phyloP scores from a whole-genome alignment of 1,140 invertebrate genomes.

The Leucophenga varia region DNA sequence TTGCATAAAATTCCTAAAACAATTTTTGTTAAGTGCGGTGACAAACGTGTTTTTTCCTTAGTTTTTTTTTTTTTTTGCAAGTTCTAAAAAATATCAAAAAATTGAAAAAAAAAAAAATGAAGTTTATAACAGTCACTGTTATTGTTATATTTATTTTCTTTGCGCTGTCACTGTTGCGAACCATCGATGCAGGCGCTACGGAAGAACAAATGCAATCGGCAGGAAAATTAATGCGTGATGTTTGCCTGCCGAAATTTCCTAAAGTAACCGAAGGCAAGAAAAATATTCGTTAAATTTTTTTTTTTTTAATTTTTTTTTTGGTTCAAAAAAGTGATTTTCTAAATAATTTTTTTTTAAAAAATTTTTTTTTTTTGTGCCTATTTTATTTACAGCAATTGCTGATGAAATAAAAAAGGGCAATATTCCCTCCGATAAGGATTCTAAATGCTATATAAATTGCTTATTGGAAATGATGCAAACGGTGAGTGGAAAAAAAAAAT shows the following conservation, averaged over 20 bases:
- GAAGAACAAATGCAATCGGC: constrained; percentile 52
- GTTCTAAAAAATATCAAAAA: too few relatives aligned
- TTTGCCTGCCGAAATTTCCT: constrained; percentile 43
- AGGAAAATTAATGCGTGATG: constrained; percentile 43
- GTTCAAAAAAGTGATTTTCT: neutral
- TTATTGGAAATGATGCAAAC: constrained; percentile 53
- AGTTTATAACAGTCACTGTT: too few relatives aligned
- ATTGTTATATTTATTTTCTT: too few relatives aligned
- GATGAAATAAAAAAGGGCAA: constrained; percentile 33
- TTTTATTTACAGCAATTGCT: constrained; percentile 24
- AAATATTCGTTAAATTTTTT: too few relatives aligned
- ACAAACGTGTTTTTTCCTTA: too few relatives aligned
- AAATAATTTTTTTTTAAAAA: neutral
- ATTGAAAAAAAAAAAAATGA: too few relatives aligned
- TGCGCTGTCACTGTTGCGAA: too few relatives aligned
- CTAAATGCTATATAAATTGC: constrained; percentile 50
- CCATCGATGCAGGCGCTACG: constrained; percentile 57
- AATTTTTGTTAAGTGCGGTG: too few relatives aligned
- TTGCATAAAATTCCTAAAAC: too few relatives aligned
- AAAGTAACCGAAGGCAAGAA: constrained; percentile 26
- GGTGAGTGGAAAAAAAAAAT: constrained; percentile 14
- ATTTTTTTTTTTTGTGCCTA: too few relatives aligned
- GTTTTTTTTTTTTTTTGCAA: too few relatives aligned
- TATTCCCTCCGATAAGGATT: constrained; percentile 42
- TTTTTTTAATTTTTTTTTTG: neutral